Conservation (phyloP, 1,140 invertebrate genomes). For the Lasioglossum baleicum region DNA sequence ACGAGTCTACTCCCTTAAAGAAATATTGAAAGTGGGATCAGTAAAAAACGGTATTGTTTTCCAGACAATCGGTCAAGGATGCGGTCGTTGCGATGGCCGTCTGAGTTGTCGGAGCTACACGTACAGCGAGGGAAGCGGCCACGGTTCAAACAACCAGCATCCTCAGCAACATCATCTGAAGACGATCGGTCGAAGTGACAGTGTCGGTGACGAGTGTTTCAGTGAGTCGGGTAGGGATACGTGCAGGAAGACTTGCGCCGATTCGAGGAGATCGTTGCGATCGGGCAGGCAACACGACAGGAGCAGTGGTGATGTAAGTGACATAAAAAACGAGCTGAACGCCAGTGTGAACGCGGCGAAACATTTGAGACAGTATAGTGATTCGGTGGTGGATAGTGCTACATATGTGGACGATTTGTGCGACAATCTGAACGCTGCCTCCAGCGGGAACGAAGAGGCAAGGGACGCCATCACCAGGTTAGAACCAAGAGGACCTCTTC, state of each 20-base stretch:
- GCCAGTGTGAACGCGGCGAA: constrained; percentile 48
- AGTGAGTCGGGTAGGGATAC: constrained; percentile 51
- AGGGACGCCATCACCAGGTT: constrained; percentile 68
- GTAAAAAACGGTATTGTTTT: constrained; percentile 28
- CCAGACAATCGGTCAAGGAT: constrained; percentile 47
- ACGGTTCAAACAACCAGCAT: constrained; percentile 36
- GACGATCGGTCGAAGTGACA: constrained; percentile 68
- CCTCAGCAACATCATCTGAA: constrained; percentile 51
- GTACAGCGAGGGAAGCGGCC: constrained; percentile 63
- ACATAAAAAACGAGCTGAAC: constrained; percentile 55
- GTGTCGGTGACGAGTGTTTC: constrained; percentile 71
- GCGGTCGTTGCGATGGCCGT: constrained; percentile 58
- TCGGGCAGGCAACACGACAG: constrained; percentile 48
- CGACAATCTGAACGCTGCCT: constrained; percentile 67
- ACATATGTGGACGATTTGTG: constrained; percentile 64
- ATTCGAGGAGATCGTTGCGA: constrained; percentile 50
- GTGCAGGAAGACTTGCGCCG: constrained; percentile 49
- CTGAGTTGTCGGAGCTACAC: constrained; percentile 65
- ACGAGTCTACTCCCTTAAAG: no score
- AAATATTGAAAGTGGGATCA: not conserved
- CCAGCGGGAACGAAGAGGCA: constrained; percentile 64
- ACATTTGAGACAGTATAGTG: constrained; percentile 73
- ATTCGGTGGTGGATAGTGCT: constrained; percentile 71
- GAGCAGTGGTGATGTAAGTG: constrained; percentile 66
- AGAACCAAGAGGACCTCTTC: constrained; percentile 76